phyloP scores from a whole-genome alignment of 2,888 invertebrate species.

The Drosophila monieri region DNA sequence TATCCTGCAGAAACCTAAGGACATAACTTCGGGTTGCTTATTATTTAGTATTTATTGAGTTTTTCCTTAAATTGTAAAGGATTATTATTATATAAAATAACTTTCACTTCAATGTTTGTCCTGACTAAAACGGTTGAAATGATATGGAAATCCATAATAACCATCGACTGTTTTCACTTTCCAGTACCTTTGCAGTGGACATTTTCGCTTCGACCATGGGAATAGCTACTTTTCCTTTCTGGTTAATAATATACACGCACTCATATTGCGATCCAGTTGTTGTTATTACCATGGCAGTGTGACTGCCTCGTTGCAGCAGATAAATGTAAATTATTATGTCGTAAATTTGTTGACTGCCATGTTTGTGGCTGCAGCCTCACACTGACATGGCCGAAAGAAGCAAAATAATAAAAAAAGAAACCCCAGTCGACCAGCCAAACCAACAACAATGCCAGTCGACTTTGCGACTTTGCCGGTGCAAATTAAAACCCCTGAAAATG shows the following conservation, averaged over 20 bases:
- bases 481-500: constrained; percentile 58
- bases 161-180: not conserved
- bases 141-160: too few species aligned
- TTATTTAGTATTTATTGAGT: not conserved
- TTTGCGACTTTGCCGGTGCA: constrained; percentile 31
- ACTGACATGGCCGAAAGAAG: constrained; percentile 40
- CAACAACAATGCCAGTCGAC: constrained; percentile 60
- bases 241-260: constrained; percentile 47
- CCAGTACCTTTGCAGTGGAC: constrained; percentile 19
- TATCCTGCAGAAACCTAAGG: not conserved
- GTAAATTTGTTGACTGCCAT: constrained; percentile 81
- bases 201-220: constrained; percentile 29
- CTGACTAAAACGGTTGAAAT: too few species aligned
- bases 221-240: constrained; percentile 38
- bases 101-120: not conserved
- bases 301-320: constrained; percentile 81
- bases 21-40: not conserved
- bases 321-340: constrained; percentile 84
- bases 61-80: too few species aligned
- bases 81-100: too few species aligned
- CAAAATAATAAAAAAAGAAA: constrained; percentile 7
- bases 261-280: constrained; percentile 60
- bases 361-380: constrained; percentile 60
- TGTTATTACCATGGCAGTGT: constrained; percentile 47
- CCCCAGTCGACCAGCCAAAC: constrained; percentile 6